Evolutionary conservation across 2,113 vertebrate species (phyloP), one percentile per base, ranked within the genome.

Genomic region (Halcyon malimbica): DNA sequence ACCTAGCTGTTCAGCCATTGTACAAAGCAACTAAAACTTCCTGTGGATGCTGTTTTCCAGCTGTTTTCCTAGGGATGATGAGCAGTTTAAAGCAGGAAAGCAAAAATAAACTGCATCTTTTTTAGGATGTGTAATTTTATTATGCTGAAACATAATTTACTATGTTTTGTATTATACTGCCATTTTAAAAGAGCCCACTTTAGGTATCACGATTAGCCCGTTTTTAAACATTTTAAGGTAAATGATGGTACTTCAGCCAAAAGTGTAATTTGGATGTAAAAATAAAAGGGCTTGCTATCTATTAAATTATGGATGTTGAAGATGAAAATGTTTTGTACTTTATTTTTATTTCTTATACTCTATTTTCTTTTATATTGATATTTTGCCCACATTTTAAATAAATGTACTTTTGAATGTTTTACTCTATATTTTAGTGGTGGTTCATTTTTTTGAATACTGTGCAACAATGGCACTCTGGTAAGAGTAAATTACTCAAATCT

Each of bases 341-440:
- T 98, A 98, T 98, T 98, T 98, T 98, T 98, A 98, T 98, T 98
- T 98, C 98, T 97, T 98, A 98, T 94, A 97, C 95, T 97, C 93
- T 96, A 89, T 98, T 98, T 98, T 97, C 97, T 98, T 98, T 98
- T 98, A 97, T 98, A 98, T 97, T 97, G 97, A 93, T 97, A 97
- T 94, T 97, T 97, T 97, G 96, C 97, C 96, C 97, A 97, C 96
- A 94, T 97, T 98, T 98, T 97, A 97, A 98, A 98, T 98, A 98
- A 98, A 98, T 97, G 97, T 97, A 98, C 97, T 98, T 98, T 98
- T 97, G 96, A 98, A 97, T 95, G 93, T 96, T 97, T 98, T 93
- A 94, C 90, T 97, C 97, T 97, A 93, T 97, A 96, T 94, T 97
- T 89, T 94, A 96, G 81, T 96, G 89, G 93, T 96, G 41, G 80